Evolutionary conservation across 2,888 invertebrate species (phyloP).

Genomic region (Dendrolimus pini): DNA sequence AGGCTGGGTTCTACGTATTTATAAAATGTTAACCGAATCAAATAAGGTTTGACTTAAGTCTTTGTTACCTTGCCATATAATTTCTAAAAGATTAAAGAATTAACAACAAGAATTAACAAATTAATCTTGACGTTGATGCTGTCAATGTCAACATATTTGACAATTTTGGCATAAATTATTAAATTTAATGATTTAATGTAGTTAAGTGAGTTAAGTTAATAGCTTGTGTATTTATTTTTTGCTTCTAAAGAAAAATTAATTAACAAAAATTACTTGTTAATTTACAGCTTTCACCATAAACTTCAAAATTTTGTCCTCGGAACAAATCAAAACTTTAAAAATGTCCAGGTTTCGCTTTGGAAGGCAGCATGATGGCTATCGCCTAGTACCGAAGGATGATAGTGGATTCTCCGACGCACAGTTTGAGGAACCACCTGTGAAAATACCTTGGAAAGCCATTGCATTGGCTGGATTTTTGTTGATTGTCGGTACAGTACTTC

Average conservation of each 20-base stretch:
- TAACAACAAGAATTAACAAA: too few species aligned
- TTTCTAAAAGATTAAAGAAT: background rate
- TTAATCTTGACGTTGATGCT: too few species aligned
- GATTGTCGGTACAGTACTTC: conserved; percentile 83
- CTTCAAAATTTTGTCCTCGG: conserved; percentile 7
- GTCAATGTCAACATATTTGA: too few species aligned
- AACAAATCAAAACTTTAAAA: conserved; percentile 34
- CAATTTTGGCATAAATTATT: too few species aligned
- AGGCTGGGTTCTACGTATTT: too few species aligned
- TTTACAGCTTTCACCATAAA: too few species aligned
- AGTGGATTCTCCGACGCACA: conserved; percentile 84
- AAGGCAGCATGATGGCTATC: conserved; percentile 79
- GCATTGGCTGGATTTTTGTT: conserved; percentile 85
- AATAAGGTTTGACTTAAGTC: background rate
- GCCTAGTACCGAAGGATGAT: conserved; percentile 71
- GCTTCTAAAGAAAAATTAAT: too few species aligned
- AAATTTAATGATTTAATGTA: too few species aligned
- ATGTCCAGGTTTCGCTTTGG: conserved; percentile 79
- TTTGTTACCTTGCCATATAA: background rate
- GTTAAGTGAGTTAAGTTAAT: too few species aligned
- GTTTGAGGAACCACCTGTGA: conserved; percentile 79
- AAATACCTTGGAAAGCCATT: conserved; percentile 92
- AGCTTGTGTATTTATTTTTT: too few species aligned
- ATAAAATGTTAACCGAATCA: too few species aligned
- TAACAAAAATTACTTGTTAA: too few species aligned